Base-by-base conservation (phyloP, 1,140 invertebrate genomes). In the Habropoda laboriosa region DNA sequence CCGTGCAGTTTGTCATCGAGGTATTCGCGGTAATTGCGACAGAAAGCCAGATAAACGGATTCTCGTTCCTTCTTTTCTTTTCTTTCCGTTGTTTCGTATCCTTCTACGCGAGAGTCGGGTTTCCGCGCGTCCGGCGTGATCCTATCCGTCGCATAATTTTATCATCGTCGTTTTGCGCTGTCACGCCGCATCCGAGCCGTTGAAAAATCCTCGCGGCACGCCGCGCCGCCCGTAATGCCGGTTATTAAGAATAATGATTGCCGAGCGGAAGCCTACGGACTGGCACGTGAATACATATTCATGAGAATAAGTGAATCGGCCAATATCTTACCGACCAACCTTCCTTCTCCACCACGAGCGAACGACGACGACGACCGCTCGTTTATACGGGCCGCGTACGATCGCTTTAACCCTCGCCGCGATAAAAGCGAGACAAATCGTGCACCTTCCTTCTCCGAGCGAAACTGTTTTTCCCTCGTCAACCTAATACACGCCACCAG, bases 181-280 rank as follows among this genome's bases (percentile, higher is more conserved):
- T 78, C 79, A 55, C 51, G n/a, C 16, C 35, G 82, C 53, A 66
- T 67, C 78, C 67, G 67, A 32, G 45, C n/a, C 60, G 82, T 73
- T 84, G 55, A 85, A 85, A 81, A 85, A 84, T 70, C 51, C 57
- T 71, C 61, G 63, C 79, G 67, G 67, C 58, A 63, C 38, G 38
- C 35, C 16, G 60, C 40, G 49, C 63, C 63, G 67, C 5, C 42
- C 32, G 53, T 85, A 86, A 86, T 82, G 74, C 51, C 64, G 79
- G 84, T 86, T 86, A 86, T 85, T 86, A 86, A 86, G 79, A 86
- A 75, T 86, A 85, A 86, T 86, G 84, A 85, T 79, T 85, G 84
- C 80, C 49, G 58, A 53, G 63, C 79, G 83, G 79, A 85, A 74
- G 68, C 63, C 77, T 51, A 74, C 70, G 70, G 68, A 79, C 84